Percentiles rank a stretch among this genome's conserved stretches.
These are phyloP conservation scores for Callaeas wilsoni DNA, from an alignment of 2,113 vertebrate species.

Conservation along the genomic window DNA sequence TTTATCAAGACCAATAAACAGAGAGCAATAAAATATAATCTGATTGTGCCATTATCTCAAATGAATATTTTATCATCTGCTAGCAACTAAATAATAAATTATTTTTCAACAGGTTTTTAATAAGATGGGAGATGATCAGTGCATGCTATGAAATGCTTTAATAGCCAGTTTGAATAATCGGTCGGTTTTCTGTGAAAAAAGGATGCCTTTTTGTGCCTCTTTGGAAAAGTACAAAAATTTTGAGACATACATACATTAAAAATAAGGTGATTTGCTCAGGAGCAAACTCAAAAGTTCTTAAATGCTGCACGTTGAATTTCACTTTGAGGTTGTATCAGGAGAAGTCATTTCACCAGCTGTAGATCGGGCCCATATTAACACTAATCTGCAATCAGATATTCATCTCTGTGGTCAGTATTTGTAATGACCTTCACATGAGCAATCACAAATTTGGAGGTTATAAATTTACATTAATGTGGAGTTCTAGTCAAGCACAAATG, in stretches of 20 bases:
- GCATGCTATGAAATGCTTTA: neutral
- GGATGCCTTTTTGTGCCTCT: neutral
- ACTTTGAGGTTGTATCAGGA: neutral
- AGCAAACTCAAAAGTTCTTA: neutral
- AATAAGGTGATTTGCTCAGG: neutral
- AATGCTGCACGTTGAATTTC: neutral
- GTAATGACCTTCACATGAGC: neutral
- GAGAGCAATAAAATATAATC: conserved; percentile 67
- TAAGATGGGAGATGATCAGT: conserved; percentile 56
- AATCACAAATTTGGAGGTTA: neutral
- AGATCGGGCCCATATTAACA: neutral
- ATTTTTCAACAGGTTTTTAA: conserved; percentile 69
- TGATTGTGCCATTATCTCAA: conserved; percentile 65
- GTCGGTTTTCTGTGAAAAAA: neutral
- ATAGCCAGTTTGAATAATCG: conserved; percentile 24
- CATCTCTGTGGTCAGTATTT: neutral
- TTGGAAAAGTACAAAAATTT: neutral
- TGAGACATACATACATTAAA: neutral
- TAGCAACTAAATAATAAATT: conserved; percentile 70
- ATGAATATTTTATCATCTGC: conserved; percentile 70
- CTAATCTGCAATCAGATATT: neutral
- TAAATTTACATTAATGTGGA: neutral
- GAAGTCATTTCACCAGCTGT: neutral
- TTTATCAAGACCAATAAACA: conserved; percentile 66
- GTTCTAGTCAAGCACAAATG: neutral